A percentile compares a stretch with the other conserved stretches of the same genome.
Conservation (phyloP, 2,797 vertebrate species). For the Helarctos malayanus region DNA sequence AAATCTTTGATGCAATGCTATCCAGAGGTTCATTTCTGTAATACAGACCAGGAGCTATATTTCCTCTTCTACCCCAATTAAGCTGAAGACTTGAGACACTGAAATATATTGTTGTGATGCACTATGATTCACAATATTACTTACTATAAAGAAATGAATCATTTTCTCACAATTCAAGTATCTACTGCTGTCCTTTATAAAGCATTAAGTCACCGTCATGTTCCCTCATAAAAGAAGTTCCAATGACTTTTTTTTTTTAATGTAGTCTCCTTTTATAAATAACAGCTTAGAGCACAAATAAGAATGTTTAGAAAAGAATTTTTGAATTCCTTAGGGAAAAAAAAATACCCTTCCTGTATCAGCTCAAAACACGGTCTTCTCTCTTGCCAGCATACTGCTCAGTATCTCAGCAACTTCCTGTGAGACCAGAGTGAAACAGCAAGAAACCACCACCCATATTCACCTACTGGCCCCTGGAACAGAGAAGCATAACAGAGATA, state of each 20-base stretch:
- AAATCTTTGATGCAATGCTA: constrained; percentile 69
- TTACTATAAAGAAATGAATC: not conserved
- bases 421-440: not conserved
- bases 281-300: not conserved
- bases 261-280: not conserved
- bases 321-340: not conserved
- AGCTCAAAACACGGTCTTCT: not conserved
- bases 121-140: not conserved
- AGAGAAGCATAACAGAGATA: not conserved
- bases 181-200: not conserved
- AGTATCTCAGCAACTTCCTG: not conserved
- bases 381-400: accelerated
- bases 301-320: not conserved
- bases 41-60: constrained; percentile 56
- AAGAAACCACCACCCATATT: not conserved
- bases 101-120: not conserved
- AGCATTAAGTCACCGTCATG: not conserved
- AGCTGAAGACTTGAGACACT: not conserved
- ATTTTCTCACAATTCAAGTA: not conserved
- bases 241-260: not conserved
- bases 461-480: not conserved
- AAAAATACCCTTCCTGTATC: not conserved
- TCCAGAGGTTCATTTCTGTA: constrained; percentile 62
- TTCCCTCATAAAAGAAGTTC: not conserved
- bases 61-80: constrained; percentile 48